Evolutionary conservation across 2,797 vertebrate species (phyloP).

Genomic region (Chelonia mydas): DNA sequence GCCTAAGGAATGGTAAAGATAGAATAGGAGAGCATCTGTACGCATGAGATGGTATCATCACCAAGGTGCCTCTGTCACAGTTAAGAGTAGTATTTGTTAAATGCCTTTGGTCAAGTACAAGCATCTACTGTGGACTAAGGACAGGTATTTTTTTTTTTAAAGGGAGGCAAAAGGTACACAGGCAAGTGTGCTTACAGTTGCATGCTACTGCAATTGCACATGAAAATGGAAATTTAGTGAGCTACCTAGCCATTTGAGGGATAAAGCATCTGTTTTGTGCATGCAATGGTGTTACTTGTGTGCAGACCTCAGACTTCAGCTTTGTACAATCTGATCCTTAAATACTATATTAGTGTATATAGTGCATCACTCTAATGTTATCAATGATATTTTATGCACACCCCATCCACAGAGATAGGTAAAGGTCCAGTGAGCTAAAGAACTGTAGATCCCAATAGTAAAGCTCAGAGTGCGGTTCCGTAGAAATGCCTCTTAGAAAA

Average conservation of each 20-base stretch:
- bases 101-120: conserved; percentile 31
- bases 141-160: background rate
- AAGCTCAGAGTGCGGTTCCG: background rate
- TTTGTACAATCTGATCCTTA: background rate
- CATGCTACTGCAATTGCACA: background rate
- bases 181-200: background rate
- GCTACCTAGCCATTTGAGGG: background rate
- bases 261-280: background rate
- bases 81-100: conserved; percentile 5
- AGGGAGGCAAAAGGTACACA: background rate
- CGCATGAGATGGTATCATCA: conserved; percentile 20
- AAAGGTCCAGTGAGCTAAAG: background rate
- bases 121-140: background rate
- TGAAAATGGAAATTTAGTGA: background rate
- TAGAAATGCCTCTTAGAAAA: background rate
- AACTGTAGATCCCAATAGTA: background rate
- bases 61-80: background rate
- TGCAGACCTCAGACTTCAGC: background rate
- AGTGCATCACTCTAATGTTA: background rate
- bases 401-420: background rate
- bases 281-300: background rate
- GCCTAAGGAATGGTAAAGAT: conserved; percentile 54
- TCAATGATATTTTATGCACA: background rate
- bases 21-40: conserved; percentile 50
- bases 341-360: background rate